phyloP scores from a whole-genome alignment of 2,113 vertebrate genomes.

The Aviceda subcristata region DNA sequence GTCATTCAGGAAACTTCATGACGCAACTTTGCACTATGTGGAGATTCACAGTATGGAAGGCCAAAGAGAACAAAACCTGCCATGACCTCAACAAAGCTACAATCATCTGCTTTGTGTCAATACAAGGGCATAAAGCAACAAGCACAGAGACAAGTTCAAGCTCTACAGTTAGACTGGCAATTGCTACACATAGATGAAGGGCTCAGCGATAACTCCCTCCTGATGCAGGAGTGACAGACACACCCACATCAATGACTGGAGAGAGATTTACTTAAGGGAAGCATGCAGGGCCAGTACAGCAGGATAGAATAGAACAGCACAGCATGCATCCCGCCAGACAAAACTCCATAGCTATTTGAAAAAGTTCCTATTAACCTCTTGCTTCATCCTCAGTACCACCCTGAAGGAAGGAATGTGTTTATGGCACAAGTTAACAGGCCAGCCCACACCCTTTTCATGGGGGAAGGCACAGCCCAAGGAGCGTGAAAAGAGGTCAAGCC shows the following conservation, averaged over 20 bases:
- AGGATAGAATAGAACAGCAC: background rate
- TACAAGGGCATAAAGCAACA: background rate
- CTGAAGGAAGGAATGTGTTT: conserved; percentile 60
- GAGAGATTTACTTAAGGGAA: conserved; percentile 26
- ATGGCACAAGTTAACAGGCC: conserved; percentile 47
- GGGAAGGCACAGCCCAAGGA: conserved; percentile 33
- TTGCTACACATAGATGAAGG: background rate
- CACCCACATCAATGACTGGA: conserved; percentile 35
- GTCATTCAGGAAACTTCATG: background rate
- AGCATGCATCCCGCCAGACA: background rate
- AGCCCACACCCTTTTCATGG: conserved; percentile 47
- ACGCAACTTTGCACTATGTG: background rate
- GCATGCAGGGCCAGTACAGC: conserved; percentile 33
- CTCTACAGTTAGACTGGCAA: conserved; percentile 8
- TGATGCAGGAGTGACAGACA: background rate
- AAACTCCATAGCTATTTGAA: conserved; percentile 38
- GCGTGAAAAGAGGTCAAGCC: conserved; percentile 52
- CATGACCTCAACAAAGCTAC: conserved; percentile 3
- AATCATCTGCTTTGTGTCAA: background rate
- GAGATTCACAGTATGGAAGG: background rate
- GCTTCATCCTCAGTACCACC: conserved; percentile 48
- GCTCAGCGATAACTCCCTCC: background rate
- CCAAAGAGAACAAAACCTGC: background rate
- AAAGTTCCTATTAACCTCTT: conserved; percentile 62
- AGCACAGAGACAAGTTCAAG: background rate